Conservation (phyloP, 2,113 vertebrate genomes). For the Ameiurus melas region DNA sequence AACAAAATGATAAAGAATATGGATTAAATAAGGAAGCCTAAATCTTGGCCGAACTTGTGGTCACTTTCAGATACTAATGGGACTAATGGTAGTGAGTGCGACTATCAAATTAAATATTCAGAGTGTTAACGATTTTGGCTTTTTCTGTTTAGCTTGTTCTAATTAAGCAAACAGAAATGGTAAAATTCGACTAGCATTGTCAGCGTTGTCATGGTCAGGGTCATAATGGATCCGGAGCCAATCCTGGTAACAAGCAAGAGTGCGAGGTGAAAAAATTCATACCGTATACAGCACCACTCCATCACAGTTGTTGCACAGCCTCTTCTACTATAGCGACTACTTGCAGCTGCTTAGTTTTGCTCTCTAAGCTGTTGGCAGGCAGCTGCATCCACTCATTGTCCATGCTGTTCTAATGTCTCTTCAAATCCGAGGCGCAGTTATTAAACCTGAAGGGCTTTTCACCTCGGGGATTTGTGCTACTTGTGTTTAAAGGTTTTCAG, state of each 20-base stretch:
- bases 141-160: not conserved
- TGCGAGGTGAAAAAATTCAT: not conserved
- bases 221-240: not conserved
- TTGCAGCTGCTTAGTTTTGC: conserved; percentile 86
- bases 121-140: not conserved
- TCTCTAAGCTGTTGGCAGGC: conserved; percentile 77
- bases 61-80: not conserved
- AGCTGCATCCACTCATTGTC: conserved; percentile 95
- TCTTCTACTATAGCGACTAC: conserved; percentile 87
- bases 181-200: not conserved
- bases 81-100: not conserved
- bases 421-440: conserved; percentile 95
- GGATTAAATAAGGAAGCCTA: not conserved
- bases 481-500: conserved; percentile 99
- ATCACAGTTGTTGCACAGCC: conserved; percentile 78
- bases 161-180: not conserved
- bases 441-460: conserved; percentile 97
- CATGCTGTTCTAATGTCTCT: conserved; percentile 98
- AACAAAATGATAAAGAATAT: not conserved
- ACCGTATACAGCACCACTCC: not conserved
- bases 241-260: not conserved
- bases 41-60: not conserved
- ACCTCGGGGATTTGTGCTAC: conserved; percentile 91
- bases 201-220: not conserved
- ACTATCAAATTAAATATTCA: not conserved